Evolutionary conservation across 92 coral and sea anemone species (phyloP).

Genomic region (Heteractis magnifica): DNA sequence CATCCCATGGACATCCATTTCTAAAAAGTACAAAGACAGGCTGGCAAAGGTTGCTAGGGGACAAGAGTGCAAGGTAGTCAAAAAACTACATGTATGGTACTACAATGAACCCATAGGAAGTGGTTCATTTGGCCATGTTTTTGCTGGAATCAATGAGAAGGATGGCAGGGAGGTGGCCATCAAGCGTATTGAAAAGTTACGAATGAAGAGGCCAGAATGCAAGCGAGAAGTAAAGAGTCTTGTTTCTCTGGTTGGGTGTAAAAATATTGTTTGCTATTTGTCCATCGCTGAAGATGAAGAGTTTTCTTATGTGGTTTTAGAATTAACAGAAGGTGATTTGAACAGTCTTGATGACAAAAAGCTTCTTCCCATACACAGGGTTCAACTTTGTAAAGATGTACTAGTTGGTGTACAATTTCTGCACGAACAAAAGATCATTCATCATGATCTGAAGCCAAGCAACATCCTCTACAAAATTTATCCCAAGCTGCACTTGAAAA

Average conservation of each 20-base stretch:
- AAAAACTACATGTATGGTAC: conserved; percentile 11
- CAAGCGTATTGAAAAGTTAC: conserved; percentile 44
- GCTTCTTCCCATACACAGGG: conserved; percentile 42
- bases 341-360: conserved; percentile 9
- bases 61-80: background rate
- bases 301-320: background rate
- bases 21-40: conserved; percentile 22
- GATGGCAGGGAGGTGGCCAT: conserved; percentile 59
- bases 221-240: conserved; percentile 42
- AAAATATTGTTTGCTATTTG: conserved; percentile 24
- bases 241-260: conserved; percentile 27
- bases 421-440: conserved; percentile 6
- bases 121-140: conserved; percentile 7
- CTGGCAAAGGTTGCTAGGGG: conserved; percentile 33
- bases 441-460: conserved; percentile 9
- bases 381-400: conserved; percentile 39
- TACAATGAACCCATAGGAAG: background rate
- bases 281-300: background rate
- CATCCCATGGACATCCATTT: conserved; percentile 23
- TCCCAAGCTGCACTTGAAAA: conserved; percentile 35
- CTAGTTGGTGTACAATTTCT: background rate
- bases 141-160: conserved; percentile 34
- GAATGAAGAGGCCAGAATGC: conserved; percentile 24
- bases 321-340: conserved; percentile 46
- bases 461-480: background rate